Percentiles rank a stretch among this genome's conserved stretches.
Conservation (phyloP, 53 echinoderm and acorn worm species). For the Patiria pectinifera region DNA sequence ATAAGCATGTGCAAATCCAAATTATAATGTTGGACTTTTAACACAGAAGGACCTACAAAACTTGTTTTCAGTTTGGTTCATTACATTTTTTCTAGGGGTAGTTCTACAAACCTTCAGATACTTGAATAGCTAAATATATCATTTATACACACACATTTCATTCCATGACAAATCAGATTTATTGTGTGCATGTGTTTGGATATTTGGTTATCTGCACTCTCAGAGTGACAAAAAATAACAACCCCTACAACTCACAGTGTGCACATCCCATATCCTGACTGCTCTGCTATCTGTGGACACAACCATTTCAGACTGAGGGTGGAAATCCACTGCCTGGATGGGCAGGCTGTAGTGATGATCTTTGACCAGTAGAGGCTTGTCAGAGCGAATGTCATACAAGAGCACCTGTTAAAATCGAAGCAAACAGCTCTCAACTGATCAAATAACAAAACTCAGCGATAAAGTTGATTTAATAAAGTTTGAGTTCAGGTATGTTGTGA, state of each 20-base stretch:
- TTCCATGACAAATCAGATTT: background rate
- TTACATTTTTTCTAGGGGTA: too few relatives aligned
- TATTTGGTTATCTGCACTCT: background rate
- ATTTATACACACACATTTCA: too few relatives aligned
- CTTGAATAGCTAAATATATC: too few relatives aligned
- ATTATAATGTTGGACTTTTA: too few relatives aligned
- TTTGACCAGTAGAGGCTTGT: slow-evolving; percentile 87
- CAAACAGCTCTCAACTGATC: background rate
- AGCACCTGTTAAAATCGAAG: slow-evolving; percentile 55
- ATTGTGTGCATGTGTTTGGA: background rate
- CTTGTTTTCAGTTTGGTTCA: too few relatives aligned
- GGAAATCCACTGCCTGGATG: slow-evolving; percentile 82
- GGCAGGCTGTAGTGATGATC: slow-evolving; percentile 92
- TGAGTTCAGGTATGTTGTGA: background rate
- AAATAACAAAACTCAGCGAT: background rate
- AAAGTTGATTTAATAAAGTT: background rate
- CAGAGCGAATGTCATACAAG: slow-evolving; percentile 91
- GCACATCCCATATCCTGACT: slow-evolving; percentile 86
- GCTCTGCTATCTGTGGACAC: slow-evolving; percentile 84
- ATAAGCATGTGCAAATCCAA: too few relatives aligned
- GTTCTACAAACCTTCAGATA: too few relatives aligned
- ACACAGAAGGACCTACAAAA: too few relatives aligned
- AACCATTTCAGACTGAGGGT: slow-evolving; percentile 80
- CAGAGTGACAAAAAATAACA: background rate
- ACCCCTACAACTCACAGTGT: slow-evolving; percentile 73